Evolutionary conservation across 2,113 vertebrate genomes (phyloP).

Genomic region (Pollachius pollachius): DNA sequence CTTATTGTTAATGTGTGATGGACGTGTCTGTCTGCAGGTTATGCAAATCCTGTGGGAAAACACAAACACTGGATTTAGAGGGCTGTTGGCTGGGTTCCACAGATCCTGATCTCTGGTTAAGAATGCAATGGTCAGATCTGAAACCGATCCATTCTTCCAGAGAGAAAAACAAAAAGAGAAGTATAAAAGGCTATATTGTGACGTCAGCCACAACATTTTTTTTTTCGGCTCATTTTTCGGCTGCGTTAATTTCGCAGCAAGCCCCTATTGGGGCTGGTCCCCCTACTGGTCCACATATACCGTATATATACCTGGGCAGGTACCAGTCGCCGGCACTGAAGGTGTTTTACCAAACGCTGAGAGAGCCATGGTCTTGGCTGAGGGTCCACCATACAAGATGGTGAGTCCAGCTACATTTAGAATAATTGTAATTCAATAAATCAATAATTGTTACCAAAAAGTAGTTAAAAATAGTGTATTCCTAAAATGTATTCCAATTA

Average conservation of each 20-base stretch:
- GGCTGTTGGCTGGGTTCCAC: conserved; percentile 37
- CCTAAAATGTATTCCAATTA: not conserved
- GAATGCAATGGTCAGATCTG: conserved; percentile 38
- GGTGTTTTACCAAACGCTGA: conserved; percentile 13
- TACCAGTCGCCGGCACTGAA: conserved; percentile 36
- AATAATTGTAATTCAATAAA: not conserved
- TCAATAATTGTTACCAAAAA: not conserved
- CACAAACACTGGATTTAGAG: conserved; percentile 43
- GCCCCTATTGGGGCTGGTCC: conserved; percentile 41
- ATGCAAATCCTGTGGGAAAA: conserved; percentile 65
- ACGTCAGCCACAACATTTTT: conserved; percentile 69
- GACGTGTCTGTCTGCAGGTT: conserved; percentile 21
- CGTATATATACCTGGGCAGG: conserved; percentile 57
- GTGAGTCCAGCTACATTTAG: conserved; percentile 56
- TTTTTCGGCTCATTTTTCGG: conserved; percentile 42
- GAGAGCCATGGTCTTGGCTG: conserved; percentile 37
- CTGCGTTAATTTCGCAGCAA: conserved; percentile 37
- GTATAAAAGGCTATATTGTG: conserved; percentile 38
- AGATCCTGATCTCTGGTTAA: conserved; percentile 57
- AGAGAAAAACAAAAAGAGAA: conserved; percentile 79
- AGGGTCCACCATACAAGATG: conserved; percentile 58
- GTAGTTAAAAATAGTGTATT: not conserved
- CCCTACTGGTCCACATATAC: conserved; percentile 1
- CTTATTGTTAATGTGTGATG: not conserved
- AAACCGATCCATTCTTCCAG: conserved; percentile 59